Evolutionary conservation across 2,113 vertebrate genomes (phyloP).

Genomic region (Xerus inauris): DNA sequence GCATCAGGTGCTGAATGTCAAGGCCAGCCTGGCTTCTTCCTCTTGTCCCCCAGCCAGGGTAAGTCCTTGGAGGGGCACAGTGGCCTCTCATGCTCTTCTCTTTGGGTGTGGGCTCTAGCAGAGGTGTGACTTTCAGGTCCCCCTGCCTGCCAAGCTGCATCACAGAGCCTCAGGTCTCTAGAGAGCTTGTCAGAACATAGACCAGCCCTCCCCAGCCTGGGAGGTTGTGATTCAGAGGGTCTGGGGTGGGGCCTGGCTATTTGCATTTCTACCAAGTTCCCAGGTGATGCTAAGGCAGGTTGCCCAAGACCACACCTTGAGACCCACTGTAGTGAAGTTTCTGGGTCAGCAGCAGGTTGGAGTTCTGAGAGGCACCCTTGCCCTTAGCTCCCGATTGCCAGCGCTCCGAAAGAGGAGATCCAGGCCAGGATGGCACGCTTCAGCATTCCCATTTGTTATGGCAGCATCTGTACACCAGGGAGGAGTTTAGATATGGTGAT

Average conservation of each 20-base stretch:
- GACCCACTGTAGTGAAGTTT: accelerated
- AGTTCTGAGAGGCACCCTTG: not conserved
- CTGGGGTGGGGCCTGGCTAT: not conserved
- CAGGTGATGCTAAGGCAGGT: not conserved
- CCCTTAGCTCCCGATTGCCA: not conserved
- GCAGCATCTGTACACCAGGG: not conserved
- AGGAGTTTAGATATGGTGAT: not conserved
- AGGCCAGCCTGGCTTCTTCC: not conserved
- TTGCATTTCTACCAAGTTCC: not conserved
- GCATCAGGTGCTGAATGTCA: not conserved
- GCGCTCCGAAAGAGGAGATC: not conserved
- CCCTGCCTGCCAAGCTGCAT: not conserved
- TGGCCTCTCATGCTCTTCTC: not conserved
- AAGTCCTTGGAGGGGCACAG: not conserved
- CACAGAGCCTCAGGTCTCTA: not conserved
- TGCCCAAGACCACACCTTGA: not conserved
- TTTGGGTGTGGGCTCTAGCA: not conserved
- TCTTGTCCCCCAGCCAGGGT: not conserved
- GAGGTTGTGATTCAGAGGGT: not conserved
- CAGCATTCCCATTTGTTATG: accelerated
- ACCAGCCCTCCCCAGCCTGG: not conserved
- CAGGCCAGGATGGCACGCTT: not conserved
- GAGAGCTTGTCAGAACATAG: not conserved
- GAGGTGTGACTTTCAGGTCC: not conserved
- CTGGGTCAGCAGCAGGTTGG: not conserved